These are phyloP conservation scores for Heliconius ethilla DNA, from an alignment of 2,888 invertebrate species.

Conservation along the genomic window DNA sequence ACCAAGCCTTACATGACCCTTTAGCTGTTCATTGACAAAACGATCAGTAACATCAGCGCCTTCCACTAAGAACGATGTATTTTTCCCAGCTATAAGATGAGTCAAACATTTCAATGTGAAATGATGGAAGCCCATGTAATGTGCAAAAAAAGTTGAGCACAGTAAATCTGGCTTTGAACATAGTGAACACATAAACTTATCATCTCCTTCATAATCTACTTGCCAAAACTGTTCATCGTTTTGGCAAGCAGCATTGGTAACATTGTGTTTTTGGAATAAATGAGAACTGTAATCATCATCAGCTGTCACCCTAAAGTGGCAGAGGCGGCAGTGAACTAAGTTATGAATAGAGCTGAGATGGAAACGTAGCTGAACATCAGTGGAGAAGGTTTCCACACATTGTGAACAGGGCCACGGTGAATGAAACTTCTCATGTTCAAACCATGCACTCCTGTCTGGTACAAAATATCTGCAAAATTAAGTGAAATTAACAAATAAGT, in stretches of 20 bases:
- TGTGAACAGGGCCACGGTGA: conserved; percentile 77
- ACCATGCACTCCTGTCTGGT: conserved; percentile 68
- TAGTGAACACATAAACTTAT: conserved; percentile 66
- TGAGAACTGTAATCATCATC: conserved; percentile 69
- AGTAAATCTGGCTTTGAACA: conserved; percentile 65
- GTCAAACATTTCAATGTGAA: conserved; percentile 76
- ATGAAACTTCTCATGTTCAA: conserved; percentile 66
- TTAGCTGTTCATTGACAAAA: conserved; percentile 65
- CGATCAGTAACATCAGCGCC: conserved; percentile 70
- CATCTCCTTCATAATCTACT: conserved; percentile 58
- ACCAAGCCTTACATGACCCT: conserved; percentile 59
- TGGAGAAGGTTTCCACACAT: conserved; percentile 64
- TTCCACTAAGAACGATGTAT: conserved; percentile 65
- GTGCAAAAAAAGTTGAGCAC: conserved; percentile 65
- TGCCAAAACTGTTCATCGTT: conserved; percentile 67
- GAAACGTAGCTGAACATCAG: conserved; percentile 59
- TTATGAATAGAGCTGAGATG: conserved; percentile 66
- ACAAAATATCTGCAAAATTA: conserved; percentile 72
- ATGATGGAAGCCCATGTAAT: conserved; percentile 75
- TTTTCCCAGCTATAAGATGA: conserved; percentile 63
- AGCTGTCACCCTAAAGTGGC: conserved; percentile 69
- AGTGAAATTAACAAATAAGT: neutral
- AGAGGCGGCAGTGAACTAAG: conserved; percentile 73
- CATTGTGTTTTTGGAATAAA: conserved; percentile 71
- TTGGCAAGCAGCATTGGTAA: conserved; percentile 61